A percentile compares a stretch with the other conserved stretches of the same genome.
Conservation (phyloP, 2,888 invertebrate genomes). For the Corythucha ciliata region DNA sequence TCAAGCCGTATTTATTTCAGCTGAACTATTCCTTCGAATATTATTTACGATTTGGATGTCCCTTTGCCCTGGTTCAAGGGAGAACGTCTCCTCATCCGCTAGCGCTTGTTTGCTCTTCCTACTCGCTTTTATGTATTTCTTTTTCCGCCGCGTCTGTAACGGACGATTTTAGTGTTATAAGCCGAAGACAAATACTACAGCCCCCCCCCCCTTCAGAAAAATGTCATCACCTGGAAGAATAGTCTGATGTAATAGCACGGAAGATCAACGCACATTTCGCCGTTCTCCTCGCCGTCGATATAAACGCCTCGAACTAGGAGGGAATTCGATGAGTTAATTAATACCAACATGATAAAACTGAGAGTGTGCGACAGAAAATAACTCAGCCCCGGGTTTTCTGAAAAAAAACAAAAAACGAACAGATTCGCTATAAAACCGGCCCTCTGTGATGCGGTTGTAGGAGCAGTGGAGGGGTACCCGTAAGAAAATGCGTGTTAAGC, state of each 20-base stretch:
- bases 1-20: too few species aligned
- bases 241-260: slow-evolving; percentile 73
- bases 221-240: slow-evolving; percentile 50
- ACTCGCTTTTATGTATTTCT: too few species aligned
- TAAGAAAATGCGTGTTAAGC: slow-evolving; percentile 66
- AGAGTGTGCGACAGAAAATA: slow-evolving; percentile 71
- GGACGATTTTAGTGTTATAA: background rate
- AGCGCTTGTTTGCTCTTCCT: too few species aligned
- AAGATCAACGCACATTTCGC: slow-evolving; percentile 72
- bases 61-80: too few species aligned
- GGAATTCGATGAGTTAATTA: slow-evolving; percentile 78
- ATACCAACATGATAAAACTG: slow-evolving; percentile 61
- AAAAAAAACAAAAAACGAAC: slow-evolving; percentile 34
- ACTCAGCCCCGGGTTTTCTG: slow-evolving; percentile 63
- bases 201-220: too few species aligned
- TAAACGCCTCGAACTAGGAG: slow-evolving; percentile 77
- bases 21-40: too few species aligned
- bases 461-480: slow-evolving; percentile 49
- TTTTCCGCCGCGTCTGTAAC: slow-evolving; percentile 29
- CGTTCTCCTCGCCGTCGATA: slow-evolving; percentile 76
- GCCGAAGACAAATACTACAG: slow-evolving; percentile 1
- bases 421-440: background rate
- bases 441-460: background rate
- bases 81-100: too few species aligned
- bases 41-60: too few species aligned